Conservation (phyloP, 2,113 vertebrate genomes). For the Noturus placidus region DNA sequence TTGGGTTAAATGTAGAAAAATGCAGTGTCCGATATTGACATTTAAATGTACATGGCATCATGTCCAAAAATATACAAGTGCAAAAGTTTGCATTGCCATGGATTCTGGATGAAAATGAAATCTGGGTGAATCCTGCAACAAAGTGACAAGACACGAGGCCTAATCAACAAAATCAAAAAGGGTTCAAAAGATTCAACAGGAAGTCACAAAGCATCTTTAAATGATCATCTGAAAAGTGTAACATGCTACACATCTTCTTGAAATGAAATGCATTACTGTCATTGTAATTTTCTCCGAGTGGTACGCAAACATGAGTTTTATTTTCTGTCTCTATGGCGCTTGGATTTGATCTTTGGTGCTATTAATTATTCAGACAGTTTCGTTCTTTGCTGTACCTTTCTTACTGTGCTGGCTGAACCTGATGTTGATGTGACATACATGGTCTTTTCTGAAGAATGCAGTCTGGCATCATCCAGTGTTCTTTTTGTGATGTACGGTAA, state of each 20-base stretch:
- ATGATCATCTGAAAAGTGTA: background rate
- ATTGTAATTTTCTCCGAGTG: background rate
- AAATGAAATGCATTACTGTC: background rate
- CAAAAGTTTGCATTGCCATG: background rate
- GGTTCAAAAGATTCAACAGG: background rate
- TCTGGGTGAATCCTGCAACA: background rate
- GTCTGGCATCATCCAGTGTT: background rate
- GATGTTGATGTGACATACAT: background rate
- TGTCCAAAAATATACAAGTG: background rate
- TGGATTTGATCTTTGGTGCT: background rate
- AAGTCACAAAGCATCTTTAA: background rate
- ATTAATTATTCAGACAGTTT: background rate
- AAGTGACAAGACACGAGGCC: background rate
- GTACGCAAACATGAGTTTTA: background rate
- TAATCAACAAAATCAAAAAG: background rate
- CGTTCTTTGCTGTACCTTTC: background rate
- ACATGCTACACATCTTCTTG: background rate
- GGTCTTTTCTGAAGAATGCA: background rate
- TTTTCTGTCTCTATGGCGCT: background rate
- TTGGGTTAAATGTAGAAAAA: background rate
- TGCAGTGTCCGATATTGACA: background rate
- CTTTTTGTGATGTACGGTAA: background rate
- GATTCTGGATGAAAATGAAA: background rate
- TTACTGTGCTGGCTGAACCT: background rate
- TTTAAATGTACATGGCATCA: background rate